Evolutionary conservation across 2,113 vertebrate genomes (phyloP), one percentile per base, ranked within the genome.

Genomic region (Puffinus mauretanicus): DNA sequence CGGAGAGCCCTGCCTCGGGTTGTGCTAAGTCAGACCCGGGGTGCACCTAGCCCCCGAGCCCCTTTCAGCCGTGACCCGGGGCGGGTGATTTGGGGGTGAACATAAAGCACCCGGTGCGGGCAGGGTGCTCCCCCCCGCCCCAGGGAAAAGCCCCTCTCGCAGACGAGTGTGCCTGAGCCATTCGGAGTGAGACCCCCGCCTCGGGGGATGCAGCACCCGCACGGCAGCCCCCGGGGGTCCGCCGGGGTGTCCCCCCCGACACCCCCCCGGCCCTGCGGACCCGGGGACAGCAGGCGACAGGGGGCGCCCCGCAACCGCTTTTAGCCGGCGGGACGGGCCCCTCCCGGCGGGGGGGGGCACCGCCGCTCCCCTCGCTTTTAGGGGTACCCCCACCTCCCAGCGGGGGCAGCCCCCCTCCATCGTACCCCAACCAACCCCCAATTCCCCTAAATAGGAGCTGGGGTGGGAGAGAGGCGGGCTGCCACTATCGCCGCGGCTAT

Each of bases 241-340:
- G 1, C 22, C 9, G 52, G 40, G 32, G 49, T n/a, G 20, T 40
- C 26, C 9, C 40, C 29, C 42, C 1, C 52, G 2, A n/a, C 22
- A 22, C 21, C 22, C 34, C 60, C 62, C 13, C 17, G 26, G 26
- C 69, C 57, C 69, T 26, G 38, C 44, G 20, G 52, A 8, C 54
- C 19, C 9, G 55, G 85, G 44, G 64, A 6, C 58, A 12, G 38
- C 79, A 27, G 83, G 95, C 94, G 88, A 95, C 86, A 97, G 96
- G 79, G 96, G 96, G 95, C 88, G 96, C 96, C 69, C 76, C 34
- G 20, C 64, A 83, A 92, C 94, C 77, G 88, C 44, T 20, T 24
- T 92, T 76, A 22, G 30, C 51, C 29, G 46, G 6, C 15, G 47
- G 80, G 57, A 19, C 17, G 18, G 26, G 26, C 57, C 64, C n/a